Evolutionary conservation across 2,797 vertebrate genomes (phyloP).

Genomic region (Bufotes viridis): DNA sequence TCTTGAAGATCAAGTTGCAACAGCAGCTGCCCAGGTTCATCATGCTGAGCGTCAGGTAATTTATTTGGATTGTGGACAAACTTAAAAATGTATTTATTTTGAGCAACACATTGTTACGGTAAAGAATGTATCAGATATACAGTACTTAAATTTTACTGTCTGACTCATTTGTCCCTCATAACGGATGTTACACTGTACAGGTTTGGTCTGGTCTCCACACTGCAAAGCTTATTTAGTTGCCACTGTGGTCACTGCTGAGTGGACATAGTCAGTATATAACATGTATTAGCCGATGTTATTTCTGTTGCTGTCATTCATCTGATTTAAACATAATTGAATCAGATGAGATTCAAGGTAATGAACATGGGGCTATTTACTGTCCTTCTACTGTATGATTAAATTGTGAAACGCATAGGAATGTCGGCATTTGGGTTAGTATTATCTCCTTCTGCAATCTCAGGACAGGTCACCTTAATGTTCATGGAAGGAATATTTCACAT

Average conservation of each 20-base stretch:
- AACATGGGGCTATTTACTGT: too few species aligned
- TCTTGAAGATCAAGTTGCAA: conserved; percentile 95
- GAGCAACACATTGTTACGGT: neutral
- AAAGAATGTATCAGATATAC: neutral
- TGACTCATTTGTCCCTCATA: neutral
- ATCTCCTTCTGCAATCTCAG: too few species aligned
- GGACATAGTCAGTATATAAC: neutral
- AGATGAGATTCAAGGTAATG: too few species aligned
- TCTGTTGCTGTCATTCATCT: too few species aligned
- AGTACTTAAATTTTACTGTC: neutral
- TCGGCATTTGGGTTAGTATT: too few species aligned
- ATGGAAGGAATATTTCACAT: too few species aligned
- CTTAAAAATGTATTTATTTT: neutral
- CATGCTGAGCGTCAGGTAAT: conserved; percentile 93
- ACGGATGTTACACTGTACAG: neutral
- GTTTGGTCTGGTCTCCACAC: neutral
- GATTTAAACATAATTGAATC: too few species aligned
- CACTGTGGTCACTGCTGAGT: neutral
- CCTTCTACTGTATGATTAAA: too few species aligned
- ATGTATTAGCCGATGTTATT: too few species aligned
- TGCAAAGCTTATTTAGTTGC: neutral
- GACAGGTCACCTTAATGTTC: too few species aligned
- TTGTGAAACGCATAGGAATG: too few species aligned
- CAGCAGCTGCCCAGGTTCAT: conserved; percentile 93
- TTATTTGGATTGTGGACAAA: conserved; percentile 12